Base-by-base conservation (phyloP, 2,888 invertebrate species). In the Cremastinae sp. region DNA sequence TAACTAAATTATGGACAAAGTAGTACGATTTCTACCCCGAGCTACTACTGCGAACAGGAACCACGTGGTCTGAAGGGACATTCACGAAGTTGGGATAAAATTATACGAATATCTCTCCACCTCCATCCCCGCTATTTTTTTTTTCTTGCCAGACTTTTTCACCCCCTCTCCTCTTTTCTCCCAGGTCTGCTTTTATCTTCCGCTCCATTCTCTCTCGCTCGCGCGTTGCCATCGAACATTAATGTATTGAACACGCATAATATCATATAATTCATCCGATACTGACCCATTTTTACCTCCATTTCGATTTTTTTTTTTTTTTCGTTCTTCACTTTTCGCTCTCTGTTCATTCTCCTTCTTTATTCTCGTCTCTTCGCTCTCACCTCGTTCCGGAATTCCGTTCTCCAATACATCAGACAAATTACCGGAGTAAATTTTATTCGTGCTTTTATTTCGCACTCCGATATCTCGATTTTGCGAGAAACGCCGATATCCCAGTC, bases 1-100 rank as follows among this genome's bases (percentile, higher is more conserved):
- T 89, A 88, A 87, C 88, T 89, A 88, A 89, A 88, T 89, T 89
- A 89, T 89, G 88, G 89, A 89, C 87, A 88, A 89, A 89, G 89
- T 89, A 85, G 86, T 88, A 80, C 86, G 87, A 88, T 88, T 86
- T 28, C 28, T 28, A 28, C 28, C 84, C 82, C 80, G 82, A 43
- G 49, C 56, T 62, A 69, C 71, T 18, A 22, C 20, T 22, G 47
- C 34, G 12, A n/a, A 7, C 34, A 2, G 3, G 53, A 28, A 22
- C 43, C 61, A 61, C 61, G 69, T 61, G 51, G 82, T 82, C 84
- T 86, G 84, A 84, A 84, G 85, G 83, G 83, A 82, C 84, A 85
- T 85, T 85, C 84, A 83, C 83, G 81, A 84, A 86, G 82, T 86
- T 86, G 75, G 65, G 12, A 41, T 14, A 43, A 54, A 65, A 65